Base-by-base conservation (phyloP, 2,113 vertebrate genomes). In the Atherinomorus stipes region DNA sequence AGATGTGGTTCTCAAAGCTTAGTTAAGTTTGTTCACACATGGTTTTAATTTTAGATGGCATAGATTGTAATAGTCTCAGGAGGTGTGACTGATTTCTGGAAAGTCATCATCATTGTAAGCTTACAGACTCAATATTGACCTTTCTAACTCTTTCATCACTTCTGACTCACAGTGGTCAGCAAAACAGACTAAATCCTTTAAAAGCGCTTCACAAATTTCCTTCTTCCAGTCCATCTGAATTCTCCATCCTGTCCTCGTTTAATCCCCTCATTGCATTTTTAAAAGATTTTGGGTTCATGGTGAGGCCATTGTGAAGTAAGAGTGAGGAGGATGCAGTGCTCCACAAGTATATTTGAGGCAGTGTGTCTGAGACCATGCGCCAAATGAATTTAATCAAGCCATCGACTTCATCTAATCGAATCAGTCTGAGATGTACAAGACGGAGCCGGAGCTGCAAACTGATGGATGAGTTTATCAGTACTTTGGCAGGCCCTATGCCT, bases 311-410 rank as follows among this genome's bases (percentile, higher is more conserved):
- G 0, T 7, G 12, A 28, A 22, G 45, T 25, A 31, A 51, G 60
- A 77, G 70, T 47, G 50, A 47, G 10, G 31, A 28, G 38, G 57
- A 70, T 42, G 67, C 70, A 47, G 11, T 42, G 62, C 51, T 60
- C 45, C 9, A 44, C 62, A 6, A 37, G 11, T n/a, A 34, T 23
- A 6, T 47, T 11, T 51, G 65, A 65, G 23, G 38, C 15, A 50
- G 22, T 34, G n/a, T 26, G 76, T n/a, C 63, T 45, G 73, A 64
- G 53, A 60, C 61, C 3, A 34, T 34, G 67, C 2, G 7, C 63
- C 60, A 84, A 76, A 88, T 88, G 67, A 75, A 73, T 85, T 80
- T 78, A 84, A 88, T 64, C 75, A 84, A 70, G 71, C 67, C 31
- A 34, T 34, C 31, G 8, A 34, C 31, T 77, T 76, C 68, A 72